Evolutionary conservation across 2,113 vertebrate species (phyloP), one percentile per base, ranked within the genome.

Genomic region (Puntigrus tetrazona): DNA sequence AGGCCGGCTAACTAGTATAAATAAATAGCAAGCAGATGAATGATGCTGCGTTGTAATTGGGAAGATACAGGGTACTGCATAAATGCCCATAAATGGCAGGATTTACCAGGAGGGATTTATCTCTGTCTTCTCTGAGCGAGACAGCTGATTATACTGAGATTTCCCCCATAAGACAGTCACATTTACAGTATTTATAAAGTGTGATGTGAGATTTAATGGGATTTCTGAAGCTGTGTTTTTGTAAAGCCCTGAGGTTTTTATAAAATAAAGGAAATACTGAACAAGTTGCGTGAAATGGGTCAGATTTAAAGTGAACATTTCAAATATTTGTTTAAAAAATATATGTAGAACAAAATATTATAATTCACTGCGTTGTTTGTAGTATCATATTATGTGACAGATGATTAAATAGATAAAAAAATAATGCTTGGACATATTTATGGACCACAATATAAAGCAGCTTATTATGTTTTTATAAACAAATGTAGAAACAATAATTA

Each of bases 191-290:
- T 59, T 78, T 78, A 65, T 57, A 27, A 41, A 25, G 29, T 67
- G 72, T 76, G 82, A 43, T 25, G 14, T 84, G 29, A 45, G 29
- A 20, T 63, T 41, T 63, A 79, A 45, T 78, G 25, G 61, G 50
- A 72, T 59, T 85, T 85, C n/a, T 79, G 65, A 84, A 78, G 74
- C 31, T 78, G 43, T 47, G 75, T 72, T 79, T 84, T 79, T 85
- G 83, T 79, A 85, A 85, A 85, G 76, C 76, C 63, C 76, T 79
- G 22, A 69, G 1, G 52, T 85, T 85, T 85, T 79, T 79, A 85
- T 85, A 79, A 85, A 85, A 85, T 85, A 79, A 85, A 85, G 65
- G 13, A 59, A 79, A 59, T n/a, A 79, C 10, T 59, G 20, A 69
- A 79, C 34, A 29, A 1, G 38, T n/a, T 79, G 34, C 65, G 27